phyloP scores from a whole-genome alignment of 2,797 vertebrate genomes.

The Zenarchopterus dispar region DNA sequence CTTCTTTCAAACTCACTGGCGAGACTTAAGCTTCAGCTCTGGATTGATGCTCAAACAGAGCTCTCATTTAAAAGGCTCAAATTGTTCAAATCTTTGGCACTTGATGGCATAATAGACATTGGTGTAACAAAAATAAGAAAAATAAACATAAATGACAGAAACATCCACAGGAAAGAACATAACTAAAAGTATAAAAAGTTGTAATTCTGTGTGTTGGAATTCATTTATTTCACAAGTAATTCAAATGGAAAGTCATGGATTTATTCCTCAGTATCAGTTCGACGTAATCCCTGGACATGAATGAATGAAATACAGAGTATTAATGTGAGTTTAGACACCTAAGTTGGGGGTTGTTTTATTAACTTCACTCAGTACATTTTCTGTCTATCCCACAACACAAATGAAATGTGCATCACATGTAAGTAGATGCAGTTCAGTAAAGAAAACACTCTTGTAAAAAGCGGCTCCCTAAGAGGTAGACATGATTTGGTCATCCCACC shows the following conservation, averaged over 20 bases:
- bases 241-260: neutral
- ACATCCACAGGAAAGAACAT: constrained; percentile 8
- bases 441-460: neutral
- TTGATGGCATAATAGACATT: constrained; percentile 37
- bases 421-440: neutral
- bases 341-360: no score
- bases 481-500: neutral
- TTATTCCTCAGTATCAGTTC: neutral
- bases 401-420: neutral
- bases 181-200: constrained; percentile 5
- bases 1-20: constrained; percentile 66
- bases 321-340: neutral
- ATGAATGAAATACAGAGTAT: neutral
- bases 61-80: constrained; percentile 56
- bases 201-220: neutral
- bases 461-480: neutral
- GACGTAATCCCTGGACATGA: neutral
- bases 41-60: constrained; percentile 53
- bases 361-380: no score
- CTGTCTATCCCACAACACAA: no score
- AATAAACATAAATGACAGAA: neutral
- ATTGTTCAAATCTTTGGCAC: constrained; percentile 36
- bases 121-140: constrained; percentile 31
- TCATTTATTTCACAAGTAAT: neutral
- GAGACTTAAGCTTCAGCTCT: constrained; percentile 52